A percentile compares a stretch with the other conserved stretches of the same genome.
Conservation (phyloP, 2,797 vertebrate genomes). For the Meda fulgida region DNA sequence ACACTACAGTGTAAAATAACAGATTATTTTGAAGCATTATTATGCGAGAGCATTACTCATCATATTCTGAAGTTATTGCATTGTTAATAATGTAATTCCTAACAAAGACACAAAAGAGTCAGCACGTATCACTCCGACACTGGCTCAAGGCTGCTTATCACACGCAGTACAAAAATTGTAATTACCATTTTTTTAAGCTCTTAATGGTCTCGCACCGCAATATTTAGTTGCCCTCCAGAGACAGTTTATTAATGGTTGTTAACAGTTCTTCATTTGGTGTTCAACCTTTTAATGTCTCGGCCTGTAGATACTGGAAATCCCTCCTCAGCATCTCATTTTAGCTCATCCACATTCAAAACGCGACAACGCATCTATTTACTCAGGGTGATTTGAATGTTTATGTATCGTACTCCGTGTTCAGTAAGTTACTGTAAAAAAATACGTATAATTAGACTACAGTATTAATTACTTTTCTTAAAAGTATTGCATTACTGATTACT, state of each 20-base stretch:
- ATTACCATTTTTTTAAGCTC: constrained; percentile 2
- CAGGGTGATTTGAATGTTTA: constrained; percentile 1
- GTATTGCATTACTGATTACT: neutral
- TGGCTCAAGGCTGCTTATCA: neutral
- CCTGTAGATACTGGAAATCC: neutral
- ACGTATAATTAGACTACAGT: neutral
- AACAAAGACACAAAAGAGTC: neutral
- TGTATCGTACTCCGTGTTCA: neutral
- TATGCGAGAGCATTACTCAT: neutral
- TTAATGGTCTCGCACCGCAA: neutral
- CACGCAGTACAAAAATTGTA: neutral
- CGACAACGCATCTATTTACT: neutral
- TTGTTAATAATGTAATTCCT: neutral
- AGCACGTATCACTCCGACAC: neutral
- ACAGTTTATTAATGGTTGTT: neutral
- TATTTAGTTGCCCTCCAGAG: neutral
- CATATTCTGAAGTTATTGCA: neutral
- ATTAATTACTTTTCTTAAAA: neutral
- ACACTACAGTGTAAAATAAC: neutral
- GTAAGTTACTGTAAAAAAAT: neutral
- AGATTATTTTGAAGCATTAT: neutral
- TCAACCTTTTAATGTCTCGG: neutral
- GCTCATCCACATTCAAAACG: neutral
- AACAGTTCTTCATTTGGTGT: neutral
- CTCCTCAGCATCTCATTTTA: neutral